Percentiles rank a stretch among this genome's conserved stretches.
These are phyloP conservation scores for Ptilorrhoa leucosticta DNA, from an alignment of 2,113 vertebrate genomes.

Conservation along the genomic window DNA sequence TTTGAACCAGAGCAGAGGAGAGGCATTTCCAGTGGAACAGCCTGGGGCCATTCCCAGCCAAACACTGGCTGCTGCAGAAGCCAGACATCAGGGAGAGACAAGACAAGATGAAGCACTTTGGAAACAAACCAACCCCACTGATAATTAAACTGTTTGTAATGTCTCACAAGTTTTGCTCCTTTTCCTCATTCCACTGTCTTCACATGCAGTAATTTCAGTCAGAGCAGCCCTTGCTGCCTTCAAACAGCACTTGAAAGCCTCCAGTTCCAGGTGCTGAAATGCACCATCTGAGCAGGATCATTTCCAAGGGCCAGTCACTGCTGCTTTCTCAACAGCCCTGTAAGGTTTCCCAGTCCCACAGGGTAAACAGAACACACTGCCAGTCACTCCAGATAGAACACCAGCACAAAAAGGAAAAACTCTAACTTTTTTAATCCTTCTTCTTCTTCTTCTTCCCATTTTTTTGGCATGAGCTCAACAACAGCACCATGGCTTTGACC, in stretches of 20 bases:
- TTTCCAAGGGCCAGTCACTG: neutral
- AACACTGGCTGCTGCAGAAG: neutral
- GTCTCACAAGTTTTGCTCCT: neutral
- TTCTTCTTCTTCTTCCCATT: neutral
- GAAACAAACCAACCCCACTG: neutral
- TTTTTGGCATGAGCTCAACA: neutral
- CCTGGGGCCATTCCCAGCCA: neutral
- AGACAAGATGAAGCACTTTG: neutral
- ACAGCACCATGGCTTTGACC: neutral
- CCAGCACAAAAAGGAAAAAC: neutral
- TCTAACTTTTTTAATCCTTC: fast-evolving
- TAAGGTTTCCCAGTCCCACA: neutral
- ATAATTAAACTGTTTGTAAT: neutral
- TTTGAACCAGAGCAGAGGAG: neutral
- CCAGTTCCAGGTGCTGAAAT: neutral
- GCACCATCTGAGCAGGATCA: neutral
- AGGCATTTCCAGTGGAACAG: neutral
- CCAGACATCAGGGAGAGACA: neutral
- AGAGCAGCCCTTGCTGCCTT: neutral
- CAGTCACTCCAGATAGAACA: neutral
- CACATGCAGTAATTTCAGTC: neutral
- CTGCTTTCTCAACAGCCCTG: neutral
- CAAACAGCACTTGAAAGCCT: neutral
- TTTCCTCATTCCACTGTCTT: neutral
- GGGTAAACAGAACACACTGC: neutral